A percentile compares a stretch with the other conserved stretches of the same genome.
Conservation (phyloP, 2,113 vertebrate species). For the Bothrops jararaca region DNA sequence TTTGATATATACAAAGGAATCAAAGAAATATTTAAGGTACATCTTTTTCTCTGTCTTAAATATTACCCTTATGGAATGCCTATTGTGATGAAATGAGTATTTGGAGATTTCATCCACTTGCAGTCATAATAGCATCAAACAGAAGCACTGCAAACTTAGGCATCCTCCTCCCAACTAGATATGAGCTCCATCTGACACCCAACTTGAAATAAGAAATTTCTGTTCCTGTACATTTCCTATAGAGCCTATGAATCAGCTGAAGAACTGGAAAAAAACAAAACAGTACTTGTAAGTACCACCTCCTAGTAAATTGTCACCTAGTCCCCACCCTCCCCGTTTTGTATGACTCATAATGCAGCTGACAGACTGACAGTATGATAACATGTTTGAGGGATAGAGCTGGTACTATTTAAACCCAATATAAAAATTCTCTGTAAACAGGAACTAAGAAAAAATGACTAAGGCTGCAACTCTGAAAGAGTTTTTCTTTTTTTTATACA, state of each 20-base stretch:
- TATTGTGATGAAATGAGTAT: background rate
- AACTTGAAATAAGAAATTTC: accelerated
- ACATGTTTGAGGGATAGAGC: background rate
- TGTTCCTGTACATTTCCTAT: slow-evolving; percentile 11
- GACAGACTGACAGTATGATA: background rate
- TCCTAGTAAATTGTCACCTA: background rate
- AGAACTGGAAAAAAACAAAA: background rate
- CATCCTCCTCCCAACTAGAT: background rate
- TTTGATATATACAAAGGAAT: background rate
- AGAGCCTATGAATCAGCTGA: background rate
- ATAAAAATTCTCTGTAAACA: background rate
- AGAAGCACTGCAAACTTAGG: background rate
- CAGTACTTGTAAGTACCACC: background rate
- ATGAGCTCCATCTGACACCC: background rate
- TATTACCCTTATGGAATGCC: background rate
- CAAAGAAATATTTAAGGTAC: background rate
- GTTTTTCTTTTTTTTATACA: background rate
- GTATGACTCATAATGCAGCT: slow-evolving; percentile 9
- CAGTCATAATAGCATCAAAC: background rate
- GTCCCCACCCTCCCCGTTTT: slow-evolving; percentile 9
- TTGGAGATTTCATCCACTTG: background rate
- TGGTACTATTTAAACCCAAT: background rate
- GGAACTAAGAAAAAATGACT: background rate
- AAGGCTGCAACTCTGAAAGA: background rate
- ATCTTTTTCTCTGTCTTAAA: background rate